Conservation (phyloP, 2,113 vertebrate species). For the Oreochromis spilurus region DNA sequence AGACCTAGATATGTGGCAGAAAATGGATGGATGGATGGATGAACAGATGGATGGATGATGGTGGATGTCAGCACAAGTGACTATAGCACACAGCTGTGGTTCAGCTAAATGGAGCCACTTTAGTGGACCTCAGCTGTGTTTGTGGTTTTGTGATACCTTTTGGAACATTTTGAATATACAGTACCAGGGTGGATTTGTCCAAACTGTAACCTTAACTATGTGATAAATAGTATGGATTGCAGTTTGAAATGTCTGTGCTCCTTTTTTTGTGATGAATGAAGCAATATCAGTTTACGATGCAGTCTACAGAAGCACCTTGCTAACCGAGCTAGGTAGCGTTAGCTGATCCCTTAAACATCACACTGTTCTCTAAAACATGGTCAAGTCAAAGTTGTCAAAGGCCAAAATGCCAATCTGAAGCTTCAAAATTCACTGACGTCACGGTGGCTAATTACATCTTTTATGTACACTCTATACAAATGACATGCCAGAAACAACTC, state of each 20-base stretch:
- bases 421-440: not conserved
- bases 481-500: conserved; percentile 20
- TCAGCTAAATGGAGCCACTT: not conserved
- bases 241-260: not conserved
- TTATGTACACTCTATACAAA: not conserved
- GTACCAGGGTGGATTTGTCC: not conserved
- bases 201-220: not conserved
- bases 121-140: not conserved
- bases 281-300: not conserved
- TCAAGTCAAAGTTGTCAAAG: not conserved
- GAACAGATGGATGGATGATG: not conserved
- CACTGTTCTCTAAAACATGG: not conserved
- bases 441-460: not conserved
- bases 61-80: not conserved
- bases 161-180: not conserved
- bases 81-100: not conserved
- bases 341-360: not conserved
- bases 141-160: not conserved
- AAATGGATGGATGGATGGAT: not conserved
- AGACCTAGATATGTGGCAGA: not conserved
- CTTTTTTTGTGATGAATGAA: not conserved
- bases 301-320: not conserved
- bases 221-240: not conserved
- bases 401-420: not conserved
- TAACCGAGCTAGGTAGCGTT: not conserved